These are phyloP conservation scores for Phlogophora meticulosa DNA, from an alignment of 2,888 invertebrate genomes.

Conservation along the genomic window DNA sequence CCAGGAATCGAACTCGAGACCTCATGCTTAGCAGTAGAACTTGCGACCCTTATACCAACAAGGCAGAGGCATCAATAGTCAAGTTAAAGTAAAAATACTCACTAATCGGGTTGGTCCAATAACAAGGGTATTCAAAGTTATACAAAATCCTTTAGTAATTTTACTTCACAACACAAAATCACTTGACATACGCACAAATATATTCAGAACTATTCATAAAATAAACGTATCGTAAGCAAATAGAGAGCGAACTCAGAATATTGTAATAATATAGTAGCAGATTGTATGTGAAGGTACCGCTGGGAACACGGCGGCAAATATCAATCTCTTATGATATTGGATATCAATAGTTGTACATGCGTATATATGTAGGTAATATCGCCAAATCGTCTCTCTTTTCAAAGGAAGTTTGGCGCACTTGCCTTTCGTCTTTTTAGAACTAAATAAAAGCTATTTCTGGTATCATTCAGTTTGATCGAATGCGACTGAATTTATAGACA, in stretches of 20 bases:
- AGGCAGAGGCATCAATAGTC: too few species aligned
- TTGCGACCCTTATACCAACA: too few species aligned
- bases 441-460: not conserved
- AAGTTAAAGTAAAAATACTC: too few species aligned
- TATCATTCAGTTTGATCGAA: too few species aligned
- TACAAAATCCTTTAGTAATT: too few species aligned
- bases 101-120: not conserved
- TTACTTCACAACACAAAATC: constrained; percentile 7
- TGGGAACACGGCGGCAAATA: constrained; percentile 33
- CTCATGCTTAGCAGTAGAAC: too few species aligned
- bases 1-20: too few species aligned
- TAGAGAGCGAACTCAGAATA: constrained; percentile 20
- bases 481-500: too few species aligned
- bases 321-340: constrained; percentile 55
- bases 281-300: constrained; percentile 22
- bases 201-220: not conserved
- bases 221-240: constrained; percentile 35
- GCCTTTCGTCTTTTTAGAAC: not conserved
- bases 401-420: constrained; percentile 14
- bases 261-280: constrained; percentile 45
- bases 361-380: constrained; percentile 24
- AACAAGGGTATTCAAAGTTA: too few species aligned
- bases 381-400: constrained; percentile 31
- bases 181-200: constrained; percentile 13
- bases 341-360: constrained; percentile 35